Evolutionary conservation across 2,113 vertebrate genomes (phyloP).

Genomic region (Cettia cetti): DNA sequence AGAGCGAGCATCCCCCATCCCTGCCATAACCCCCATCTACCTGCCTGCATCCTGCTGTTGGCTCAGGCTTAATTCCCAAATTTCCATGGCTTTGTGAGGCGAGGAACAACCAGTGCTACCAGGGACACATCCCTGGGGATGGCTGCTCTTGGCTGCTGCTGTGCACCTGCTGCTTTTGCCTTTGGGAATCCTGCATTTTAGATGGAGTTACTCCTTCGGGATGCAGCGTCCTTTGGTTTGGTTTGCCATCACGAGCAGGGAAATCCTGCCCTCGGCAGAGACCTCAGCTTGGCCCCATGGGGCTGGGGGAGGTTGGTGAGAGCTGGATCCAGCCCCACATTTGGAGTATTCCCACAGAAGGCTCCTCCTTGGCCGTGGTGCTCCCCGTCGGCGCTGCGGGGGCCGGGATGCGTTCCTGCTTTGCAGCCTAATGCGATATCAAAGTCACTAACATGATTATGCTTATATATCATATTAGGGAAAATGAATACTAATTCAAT

Average conservation of each 20-base stretch:
- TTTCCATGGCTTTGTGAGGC: accelerated
- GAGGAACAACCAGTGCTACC: accelerated
- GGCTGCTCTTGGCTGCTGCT: background rate
- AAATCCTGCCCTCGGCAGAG: background rate
- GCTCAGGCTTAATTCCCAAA: background rate
- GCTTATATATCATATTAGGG: slow-evolving; percentile 77
- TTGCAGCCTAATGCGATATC: slow-evolving; percentile 69
- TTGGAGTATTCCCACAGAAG: background rate
- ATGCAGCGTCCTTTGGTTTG: background rate
- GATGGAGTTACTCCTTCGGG: accelerated
- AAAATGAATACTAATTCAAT: slow-evolving; percentile 79
- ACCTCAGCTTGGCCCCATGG: accelerated
- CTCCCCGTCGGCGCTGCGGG: background rate
- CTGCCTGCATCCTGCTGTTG: background rate
- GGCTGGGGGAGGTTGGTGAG: background rate
- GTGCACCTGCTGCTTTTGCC: background rate
- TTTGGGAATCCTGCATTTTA: background rate
- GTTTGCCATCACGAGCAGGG: accelerated
- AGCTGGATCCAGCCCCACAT: background rate
- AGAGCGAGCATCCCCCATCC: accelerated
- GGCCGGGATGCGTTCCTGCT: slow-evolving; percentile 4
- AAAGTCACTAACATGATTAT: slow-evolving; percentile 75
- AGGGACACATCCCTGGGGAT: accelerated
- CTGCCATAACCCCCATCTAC: accelerated
- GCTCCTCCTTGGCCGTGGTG: accelerated